phyloP scores from a whole-genome alignment of 2,797 vertebrate species.

The Chaetodon trifasciatus region DNA sequence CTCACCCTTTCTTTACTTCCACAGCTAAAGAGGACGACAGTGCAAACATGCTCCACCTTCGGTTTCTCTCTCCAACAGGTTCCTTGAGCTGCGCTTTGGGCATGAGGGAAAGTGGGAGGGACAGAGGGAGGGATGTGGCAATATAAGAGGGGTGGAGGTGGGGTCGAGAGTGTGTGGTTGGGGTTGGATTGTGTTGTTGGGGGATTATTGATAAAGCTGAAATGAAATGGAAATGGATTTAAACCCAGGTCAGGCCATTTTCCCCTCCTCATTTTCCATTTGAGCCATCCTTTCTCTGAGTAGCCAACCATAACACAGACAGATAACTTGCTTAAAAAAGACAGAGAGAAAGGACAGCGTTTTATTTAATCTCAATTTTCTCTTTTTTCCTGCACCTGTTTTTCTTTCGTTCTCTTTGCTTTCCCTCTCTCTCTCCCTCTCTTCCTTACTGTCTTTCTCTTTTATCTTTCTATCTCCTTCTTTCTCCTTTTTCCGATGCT shows the following conservation, averaged over 20 bases:
- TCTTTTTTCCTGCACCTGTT: constrained; percentile 97
- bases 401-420: constrained; percentile 92
- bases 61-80: constrained; percentile 76
- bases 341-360: constrained; percentile 88
- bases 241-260: constrained; percentile 83
- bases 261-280: constrained; percentile 86
- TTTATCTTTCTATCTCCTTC: constrained; percentile 90
- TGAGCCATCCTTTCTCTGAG: constrained; percentile 84
- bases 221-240: constrained; percentile 81
- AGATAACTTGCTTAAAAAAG: constrained; percentile 83
- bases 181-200: constrained; percentile 76
- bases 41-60: constrained; percentile 16
- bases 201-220: constrained; percentile 80
- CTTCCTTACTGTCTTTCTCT: constrained; percentile 85
- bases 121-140: constrained; percentile 45
- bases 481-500: constrained; percentile 95
- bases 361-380: constrained; percentile 97
- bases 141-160: constrained; percentile 65
- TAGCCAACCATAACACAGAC: constrained; percentile 82
- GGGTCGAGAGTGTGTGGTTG: constrained; percentile 79
- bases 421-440: constrained; percentile 80
- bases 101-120: constrained; percentile 46
- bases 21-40: constrained; percentile 76
- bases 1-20: constrained; percentile 66
- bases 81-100: constrained; percentile 64